A percentile compares a stretch with the other conserved stretches of the same genome.
Conservation (phyloP, 1,140 invertebrate species). For the Chionoecetes opilio region DNA sequence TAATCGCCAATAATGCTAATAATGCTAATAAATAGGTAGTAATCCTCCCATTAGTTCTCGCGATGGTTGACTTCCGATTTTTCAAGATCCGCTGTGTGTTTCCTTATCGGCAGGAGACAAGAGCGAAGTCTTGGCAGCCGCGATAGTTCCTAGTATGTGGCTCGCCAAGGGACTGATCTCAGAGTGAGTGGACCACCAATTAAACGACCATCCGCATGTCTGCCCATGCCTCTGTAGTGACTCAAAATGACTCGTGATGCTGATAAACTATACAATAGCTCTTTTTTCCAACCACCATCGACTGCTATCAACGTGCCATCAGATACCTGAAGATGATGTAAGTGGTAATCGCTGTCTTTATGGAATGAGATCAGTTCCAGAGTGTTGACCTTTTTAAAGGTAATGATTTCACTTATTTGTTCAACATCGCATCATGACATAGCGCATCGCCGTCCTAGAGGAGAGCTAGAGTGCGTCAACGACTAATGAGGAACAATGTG, state of each 20-base stretch:
- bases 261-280: background rate
- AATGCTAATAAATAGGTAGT: background rate
- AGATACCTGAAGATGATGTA: background rate
- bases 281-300: background rate
- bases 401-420: too few species aligned
- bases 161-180: background rate
- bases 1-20: background rate
- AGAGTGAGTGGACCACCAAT: background rate
- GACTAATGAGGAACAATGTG: too few species aligned
- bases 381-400: too few species aligned
- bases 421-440: too few species aligned
- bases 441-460: too few species aligned
- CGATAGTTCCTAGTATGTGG: background rate
- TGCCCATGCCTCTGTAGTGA: background rate
- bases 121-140: background rate
- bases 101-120: background rate
- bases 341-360: background rate
- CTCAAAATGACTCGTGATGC: background rate
- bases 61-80: background rate
- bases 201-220: background rate
- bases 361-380: too few species aligned
- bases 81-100: background rate
- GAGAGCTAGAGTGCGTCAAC: too few species aligned
- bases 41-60: slow-evolving; percentile 27
- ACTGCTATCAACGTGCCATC: background rate